phyloP scores from a whole-genome alignment of 2,888 invertebrate genomes.

The Protophormia terraenovae region DNA sequence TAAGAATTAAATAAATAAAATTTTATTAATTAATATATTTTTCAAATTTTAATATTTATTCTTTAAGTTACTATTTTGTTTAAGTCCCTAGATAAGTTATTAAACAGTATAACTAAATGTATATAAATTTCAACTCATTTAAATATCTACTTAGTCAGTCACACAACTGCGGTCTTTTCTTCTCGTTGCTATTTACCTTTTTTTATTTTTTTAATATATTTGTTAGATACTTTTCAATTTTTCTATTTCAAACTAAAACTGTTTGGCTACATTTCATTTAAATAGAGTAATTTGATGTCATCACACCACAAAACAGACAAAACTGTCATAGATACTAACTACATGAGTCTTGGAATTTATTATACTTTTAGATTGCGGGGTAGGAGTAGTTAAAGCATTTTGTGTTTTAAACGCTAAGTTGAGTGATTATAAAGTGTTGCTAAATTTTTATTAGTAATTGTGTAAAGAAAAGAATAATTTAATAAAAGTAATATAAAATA shows the following conservation, averaged over 20 bases:
- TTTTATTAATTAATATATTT: too few relatives aligned
- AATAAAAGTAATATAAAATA: conserved; percentile 4
- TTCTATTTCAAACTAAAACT: neutral
- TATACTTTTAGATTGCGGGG: too few relatives aligned
- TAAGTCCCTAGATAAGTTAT: too few relatives aligned
- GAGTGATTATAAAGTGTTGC: neutral
- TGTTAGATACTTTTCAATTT: conserved; percentile 51
- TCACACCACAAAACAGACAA: conserved; percentile 1
- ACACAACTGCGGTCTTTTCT: neutral
- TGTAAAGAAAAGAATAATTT: conserved; percentile 1
- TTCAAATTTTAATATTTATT: too few relatives aligned
- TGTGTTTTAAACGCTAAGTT: neutral
- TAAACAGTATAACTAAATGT: too few relatives aligned
- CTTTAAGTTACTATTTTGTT: too few relatives aligned
- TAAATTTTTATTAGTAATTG: neutral
- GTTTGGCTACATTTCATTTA: conserved; percentile 22
- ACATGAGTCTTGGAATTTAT: too few relatives aligned
- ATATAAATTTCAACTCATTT: neutral
- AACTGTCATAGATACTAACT: too few relatives aligned
- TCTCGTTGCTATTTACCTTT: neutral
- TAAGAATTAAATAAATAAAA: too few relatives aligned
- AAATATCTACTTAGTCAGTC: neutral
- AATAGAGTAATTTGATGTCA: conserved; percentile 42
- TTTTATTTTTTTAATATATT: too few relatives aligned
- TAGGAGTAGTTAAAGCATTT: neutral